Percentiles rank a stretch among this genome's conserved stretches.
Evolutionary conservation across 2,113 vertebrate species (phyloP).

Genomic region (Platichthys stellatus): DNA sequence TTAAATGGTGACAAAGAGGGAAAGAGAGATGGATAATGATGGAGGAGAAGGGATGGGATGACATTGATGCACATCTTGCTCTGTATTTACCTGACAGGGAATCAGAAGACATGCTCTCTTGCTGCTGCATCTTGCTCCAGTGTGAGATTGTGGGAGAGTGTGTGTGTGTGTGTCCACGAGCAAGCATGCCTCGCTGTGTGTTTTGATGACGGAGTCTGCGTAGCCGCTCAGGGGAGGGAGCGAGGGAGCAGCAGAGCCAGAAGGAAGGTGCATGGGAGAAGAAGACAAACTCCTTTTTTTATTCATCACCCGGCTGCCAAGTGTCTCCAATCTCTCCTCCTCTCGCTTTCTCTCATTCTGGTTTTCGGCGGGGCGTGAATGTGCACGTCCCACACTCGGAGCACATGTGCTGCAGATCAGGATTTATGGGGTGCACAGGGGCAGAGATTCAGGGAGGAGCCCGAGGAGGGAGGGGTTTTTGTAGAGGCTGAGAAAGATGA

Average conservation of each 20-base stretch:
- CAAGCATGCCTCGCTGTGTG: conserved; percentile 62
- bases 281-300: conserved; percentile 38
- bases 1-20: conserved; percentile 22
- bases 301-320: conserved; percentile 5
- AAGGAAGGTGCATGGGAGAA: conserved; percentile 24
- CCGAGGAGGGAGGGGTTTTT: conserved; percentile 13
- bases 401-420: conserved; percentile 61
- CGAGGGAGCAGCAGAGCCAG: conserved; percentile 30
- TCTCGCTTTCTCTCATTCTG: conserved; percentile 33
- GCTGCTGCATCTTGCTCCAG: conserved; percentile 77
- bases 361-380: background rate
- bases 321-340: conserved; percentile 45
- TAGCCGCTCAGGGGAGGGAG: conserved; percentile 51
- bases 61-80: conserved; percentile 12
- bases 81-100: conserved; percentile 74
- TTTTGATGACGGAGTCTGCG: conserved; percentile 61
- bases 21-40: conserved; percentile 31
- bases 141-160: conserved; percentile 20
- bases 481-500: conserved; percentile 43
- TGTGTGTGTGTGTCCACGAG: conserved; percentile 27
- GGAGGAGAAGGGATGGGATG: conserved; percentile 14
- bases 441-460: conserved; percentile 54
- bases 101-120: conserved; percentile 66
- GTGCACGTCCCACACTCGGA: conserved; percentile 12
- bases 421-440: conserved; percentile 52